phyloP scores from a whole-genome alignment of 2,888 invertebrate genomes.

The Aphodius sticticus region DNA sequence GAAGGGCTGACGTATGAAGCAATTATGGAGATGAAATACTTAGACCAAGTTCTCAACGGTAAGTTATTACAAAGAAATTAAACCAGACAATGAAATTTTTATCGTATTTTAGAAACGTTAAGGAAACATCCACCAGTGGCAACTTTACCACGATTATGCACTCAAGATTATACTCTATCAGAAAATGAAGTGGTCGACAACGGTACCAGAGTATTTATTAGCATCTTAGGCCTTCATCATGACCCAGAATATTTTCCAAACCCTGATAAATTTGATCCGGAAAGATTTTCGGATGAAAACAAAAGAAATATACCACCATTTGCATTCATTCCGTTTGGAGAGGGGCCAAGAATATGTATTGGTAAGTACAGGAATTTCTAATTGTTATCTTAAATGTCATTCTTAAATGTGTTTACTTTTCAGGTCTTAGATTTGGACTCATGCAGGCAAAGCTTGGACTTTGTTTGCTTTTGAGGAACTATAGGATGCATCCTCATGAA shows the following conservation, averaged over 20 bases:
- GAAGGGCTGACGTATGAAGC: constrained; percentile 21
- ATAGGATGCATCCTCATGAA: not conserved
- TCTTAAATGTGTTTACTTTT: not conserved
- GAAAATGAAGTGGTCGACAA: not conserved
- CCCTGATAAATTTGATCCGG: not conserved
- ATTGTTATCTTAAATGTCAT: not conserved
- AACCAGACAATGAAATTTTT: not conserved
- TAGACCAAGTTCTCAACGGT: not conserved
- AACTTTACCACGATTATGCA: not conserved
- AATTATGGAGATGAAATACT: constrained; percentile 15
- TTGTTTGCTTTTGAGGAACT: not conserved
- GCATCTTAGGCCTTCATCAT: not conserved
- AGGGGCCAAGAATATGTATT: not conserved
- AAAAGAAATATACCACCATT: not conserved
- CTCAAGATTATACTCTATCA: not conserved
- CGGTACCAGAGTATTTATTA: not conserved
- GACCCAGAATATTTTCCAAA: no score
- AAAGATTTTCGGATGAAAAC: not conserved
- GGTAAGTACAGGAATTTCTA: not conserved
- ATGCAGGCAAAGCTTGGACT: not conserved
- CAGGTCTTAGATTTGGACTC: not conserved
- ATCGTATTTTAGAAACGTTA: not conserved
- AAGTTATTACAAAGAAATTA: not conserved
- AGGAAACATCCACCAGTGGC: not conserved
- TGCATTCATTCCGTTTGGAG: not conserved